Evolutionary conservation across 2,888 invertebrate genomes (phyloP), one percentile per base, ranked within the genome.

Genomic region (Thereva unica): DNA sequence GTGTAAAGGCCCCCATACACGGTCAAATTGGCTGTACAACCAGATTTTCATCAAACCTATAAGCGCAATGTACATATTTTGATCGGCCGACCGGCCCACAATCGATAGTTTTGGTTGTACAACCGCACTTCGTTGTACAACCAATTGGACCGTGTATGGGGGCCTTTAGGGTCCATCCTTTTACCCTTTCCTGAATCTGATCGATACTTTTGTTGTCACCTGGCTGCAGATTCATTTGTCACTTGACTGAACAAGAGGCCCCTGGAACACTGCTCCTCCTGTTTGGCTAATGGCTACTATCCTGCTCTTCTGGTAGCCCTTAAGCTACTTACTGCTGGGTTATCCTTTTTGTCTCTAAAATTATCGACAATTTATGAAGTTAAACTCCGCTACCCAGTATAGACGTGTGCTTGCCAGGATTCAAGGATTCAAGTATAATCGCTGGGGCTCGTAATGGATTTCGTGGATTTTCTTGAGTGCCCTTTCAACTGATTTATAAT

Each of bases 171-270:
- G 47, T 47, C 40, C 23, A 23, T 23, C 45, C 23, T 54, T 12
- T 47, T 59, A 47, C 34, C 42, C 7, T 35, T 23, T 5, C 42
- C 9, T 37, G n/a, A 7, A 6, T 6, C 40, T 47, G 59, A 47
- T 59, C 59, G 59, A 59, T 59, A 59, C n/a, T 59, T 59, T 49
- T 59, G 59, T 59, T 59, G 59, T 59, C 59, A 59, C 59, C 59
- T 59, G 59, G 38, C 59, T 49, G 23, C 38, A 59, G 8, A 34
- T 59, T 38, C 47, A 59, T 59, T 59, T 59, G 59, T 47, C 35
- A 59, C 59, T 44, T 10, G 47, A 49, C 12, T 10, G 47, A 52
- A 49, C 35, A 52, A 23, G n/a, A n/a, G 23, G 23, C 23, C 45
- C 38, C 34, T n/a, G 35, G 10, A 7, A 41, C 10, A 12, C 9